phyloP scores from a whole-genome alignment of 2,888 invertebrate species.

The Anticlea derivata region DNA sequence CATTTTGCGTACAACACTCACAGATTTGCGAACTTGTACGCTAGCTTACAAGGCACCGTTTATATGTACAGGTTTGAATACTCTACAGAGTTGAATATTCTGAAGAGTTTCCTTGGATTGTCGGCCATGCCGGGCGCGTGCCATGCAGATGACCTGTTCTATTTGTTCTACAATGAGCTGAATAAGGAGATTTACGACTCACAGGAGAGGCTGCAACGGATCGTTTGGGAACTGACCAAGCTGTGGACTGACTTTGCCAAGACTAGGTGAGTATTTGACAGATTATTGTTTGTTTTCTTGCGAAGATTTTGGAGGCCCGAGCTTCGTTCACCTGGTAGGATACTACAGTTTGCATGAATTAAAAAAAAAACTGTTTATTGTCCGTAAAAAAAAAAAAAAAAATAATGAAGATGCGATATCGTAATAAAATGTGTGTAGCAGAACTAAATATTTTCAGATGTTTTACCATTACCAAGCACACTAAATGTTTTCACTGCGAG shows the following conservation, averaged over 20 bases:
- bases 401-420: too few relatives aligned
- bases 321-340: too few relatives aligned
- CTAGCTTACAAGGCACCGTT: slow-evolving; percentile 39
- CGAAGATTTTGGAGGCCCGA: too few relatives aligned
- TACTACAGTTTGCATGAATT: too few relatives aligned
- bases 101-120: slow-evolving; percentile 45
- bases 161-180: slow-evolving; percentile 64
- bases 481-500: too few relatives aligned
- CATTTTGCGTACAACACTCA: slow-evolving; percentile 54
- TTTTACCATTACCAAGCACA: too few relatives aligned
- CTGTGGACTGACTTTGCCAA: slow-evolving; percentile 75
- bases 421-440: too few relatives aligned
- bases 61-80: slow-evolving; percentile 62
- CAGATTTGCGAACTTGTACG: slow-evolving; percentile 54
- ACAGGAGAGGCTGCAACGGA: slow-evolving; percentile 52
- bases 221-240: slow-evolving; percentile 62
- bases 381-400: too few relatives aligned
- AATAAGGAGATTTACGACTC: slow-evolving; percentile 51
- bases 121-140: slow-evolving; percentile 58
- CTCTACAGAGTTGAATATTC: slow-evolving; percentile 58
- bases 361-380: too few relatives aligned
- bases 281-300: too few relatives aligned
- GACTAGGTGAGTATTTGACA: slow-evolving; percentile 48
- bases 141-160: slow-evolving; percentile 79
- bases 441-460: too few relatives aligned